Evolutionary conservation across 1,140 invertebrate genomes (phyloP), one percentile per base, ranked within the genome.

Genomic region (Dysdera silvatica): DNA sequence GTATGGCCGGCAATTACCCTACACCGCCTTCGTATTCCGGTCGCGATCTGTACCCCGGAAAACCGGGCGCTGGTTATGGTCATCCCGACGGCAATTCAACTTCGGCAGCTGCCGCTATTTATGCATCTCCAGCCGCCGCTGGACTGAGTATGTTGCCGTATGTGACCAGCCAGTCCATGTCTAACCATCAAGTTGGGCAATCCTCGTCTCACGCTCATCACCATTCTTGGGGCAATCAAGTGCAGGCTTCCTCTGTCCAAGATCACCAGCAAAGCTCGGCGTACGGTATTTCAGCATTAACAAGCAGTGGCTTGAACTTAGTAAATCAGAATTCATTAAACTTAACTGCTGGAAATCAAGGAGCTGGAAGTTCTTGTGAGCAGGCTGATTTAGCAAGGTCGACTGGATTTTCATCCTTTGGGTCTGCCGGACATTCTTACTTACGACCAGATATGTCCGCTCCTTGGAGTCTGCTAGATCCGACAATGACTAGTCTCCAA

Each of bases 1-100:
- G 61, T 53, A 63, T 63, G 61, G 61, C 61, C 20, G 61, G 61
- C 5, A 63, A 63, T 31, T 63, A 63, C 51, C 56, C 61, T 35
- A 55, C 61, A 1, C 61, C 61, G 12, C 53, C 61, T 6, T 63
- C 61, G 6, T 63, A 63, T 32, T 48, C 61, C 3, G 61, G 61
- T 5, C 55, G 61, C n/a, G 61, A 63, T 28, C 41, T 63, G 3
- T 63, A 63, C 33, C 61, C 61, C 8, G 61, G 61, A 3, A 63
- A 63, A 41, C 45, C 61, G 1, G 37, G 43, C 6, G 55, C 61
- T 10, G 61, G 61, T 16, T 63, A 63, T 14, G 61, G 61, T 16
- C 56, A 63, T 14, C 20, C 23, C 6, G 51, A 47, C 12, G 52
- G 49, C 28, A 41, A 41, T 0, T 26, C 61, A 0, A 55, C 57